phyloP scores from a whole-genome alignment of 2,113 vertebrate species.

The Oophaga pumilio region DNA sequence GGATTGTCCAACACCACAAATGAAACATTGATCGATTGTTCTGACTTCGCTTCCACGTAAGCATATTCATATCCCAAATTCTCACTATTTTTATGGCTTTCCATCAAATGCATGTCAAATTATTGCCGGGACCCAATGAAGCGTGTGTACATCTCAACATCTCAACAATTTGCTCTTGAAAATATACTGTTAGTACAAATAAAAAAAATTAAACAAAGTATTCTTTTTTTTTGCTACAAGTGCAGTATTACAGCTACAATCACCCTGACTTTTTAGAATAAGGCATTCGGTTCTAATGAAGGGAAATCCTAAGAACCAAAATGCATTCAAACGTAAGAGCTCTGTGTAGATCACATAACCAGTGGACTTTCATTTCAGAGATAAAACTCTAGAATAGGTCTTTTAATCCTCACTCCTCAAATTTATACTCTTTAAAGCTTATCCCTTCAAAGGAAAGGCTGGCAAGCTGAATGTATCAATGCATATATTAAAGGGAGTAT shows the following conservation, averaged over 20 bases:
- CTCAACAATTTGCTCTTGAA: neutral
- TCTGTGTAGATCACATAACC: slow-evolving; percentile 22
- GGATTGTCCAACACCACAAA: too few relatives aligned
- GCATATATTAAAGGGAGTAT: slow-evolving; percentile 10
- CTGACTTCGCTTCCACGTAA: too few relatives aligned
- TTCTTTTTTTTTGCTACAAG: neutral
- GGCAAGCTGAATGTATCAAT: slow-evolving; percentile 26
- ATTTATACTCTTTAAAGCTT: slow-evolving; percentile 44
- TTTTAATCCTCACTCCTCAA: slow-evolving; percentile 45
- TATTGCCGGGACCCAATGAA: neutral
- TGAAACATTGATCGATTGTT: too few relatives aligned
- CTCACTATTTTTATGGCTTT: neutral
- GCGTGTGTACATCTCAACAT: neutral
- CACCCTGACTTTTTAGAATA: neutral
- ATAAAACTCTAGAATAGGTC: slow-evolving; percentile 39
- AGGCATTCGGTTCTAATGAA: slow-evolving; percentile 17
- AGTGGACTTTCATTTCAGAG: slow-evolving; percentile 27
- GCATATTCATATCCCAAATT: too few relatives aligned
- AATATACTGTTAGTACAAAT: neutral
- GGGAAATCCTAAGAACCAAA: slow-evolving; percentile 16
- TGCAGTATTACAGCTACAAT: neutral
- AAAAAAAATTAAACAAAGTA: neutral
- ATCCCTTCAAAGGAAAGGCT: slow-evolving; percentile 50
- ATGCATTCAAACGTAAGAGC: slow-evolving; percentile 13
- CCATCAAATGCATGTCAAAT: neutral